These are phyloP conservation scores for Myxocyprinus asiaticus DNA, from an alignment of 2,113 vertebrate species.

Conservation along the genomic window DNA sequence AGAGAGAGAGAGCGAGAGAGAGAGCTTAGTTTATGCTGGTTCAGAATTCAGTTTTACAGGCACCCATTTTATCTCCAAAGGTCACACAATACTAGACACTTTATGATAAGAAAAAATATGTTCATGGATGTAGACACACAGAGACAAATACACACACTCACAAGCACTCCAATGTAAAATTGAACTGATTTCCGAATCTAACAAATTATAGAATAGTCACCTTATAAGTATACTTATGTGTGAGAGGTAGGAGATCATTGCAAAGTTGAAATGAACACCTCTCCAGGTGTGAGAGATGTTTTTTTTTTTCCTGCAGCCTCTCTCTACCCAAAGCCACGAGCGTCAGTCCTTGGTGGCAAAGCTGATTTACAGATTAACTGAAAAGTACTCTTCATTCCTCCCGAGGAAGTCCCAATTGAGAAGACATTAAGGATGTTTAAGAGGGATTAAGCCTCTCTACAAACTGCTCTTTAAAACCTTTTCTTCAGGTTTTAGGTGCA, in stretches of 20 bases:
- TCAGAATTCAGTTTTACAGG: conserved; percentile 1
- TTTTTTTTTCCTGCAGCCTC: conserved; percentile 9
- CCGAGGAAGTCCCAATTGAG: conserved; percentile 53
- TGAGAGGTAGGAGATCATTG: background rate
- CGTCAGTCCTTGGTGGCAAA: conserved; percentile 9
- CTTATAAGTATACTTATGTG: too few species aligned
- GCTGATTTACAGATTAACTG: conserved; percentile 60
- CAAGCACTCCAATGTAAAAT: too few species aligned
- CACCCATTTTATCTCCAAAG: conserved; percentile 39
- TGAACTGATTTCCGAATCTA: too few species aligned
- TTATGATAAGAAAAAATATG: background rate
- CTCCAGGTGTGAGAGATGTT: conserved; percentile 17
- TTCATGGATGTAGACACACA: background rate
- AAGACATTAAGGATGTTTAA: conserved; percentile 63
- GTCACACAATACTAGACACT: conserved; percentile 39
- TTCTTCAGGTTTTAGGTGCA: conserved; percentile 30
- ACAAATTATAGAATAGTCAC: too few species aligned
- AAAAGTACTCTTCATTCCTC: conserved; percentile 39
- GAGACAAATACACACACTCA: too few species aligned
- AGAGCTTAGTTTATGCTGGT: background rate
- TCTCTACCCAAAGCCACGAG: conserved; percentile 42
- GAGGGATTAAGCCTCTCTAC: conserved; percentile 63
- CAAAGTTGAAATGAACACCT: conserved; percentile 28
- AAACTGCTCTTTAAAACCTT: conserved; percentile 59
- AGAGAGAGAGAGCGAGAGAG: too few species aligned